A percentile compares a stretch with the other conserved stretches of the same genome.
Conservation (phyloP, 2,797 vertebrate genomes). For the Cryptoblepharus egeriae region DNA sequence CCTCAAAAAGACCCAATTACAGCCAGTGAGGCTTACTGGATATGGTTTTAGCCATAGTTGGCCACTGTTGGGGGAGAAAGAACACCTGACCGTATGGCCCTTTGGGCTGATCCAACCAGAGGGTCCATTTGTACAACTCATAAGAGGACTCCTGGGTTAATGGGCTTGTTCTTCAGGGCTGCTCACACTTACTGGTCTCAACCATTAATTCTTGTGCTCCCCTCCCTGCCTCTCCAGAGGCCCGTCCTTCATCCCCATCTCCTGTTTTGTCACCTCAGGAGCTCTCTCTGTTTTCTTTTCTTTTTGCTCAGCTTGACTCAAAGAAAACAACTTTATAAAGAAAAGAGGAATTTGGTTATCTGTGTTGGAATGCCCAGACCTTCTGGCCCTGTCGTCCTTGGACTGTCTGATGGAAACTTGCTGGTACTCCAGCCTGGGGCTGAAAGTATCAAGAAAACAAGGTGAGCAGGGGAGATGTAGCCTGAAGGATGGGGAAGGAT, state of each 20-base stretch:
- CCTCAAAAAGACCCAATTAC: too few relatives aligned
- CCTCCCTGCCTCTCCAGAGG: neutral
- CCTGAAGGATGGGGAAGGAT: neutral
- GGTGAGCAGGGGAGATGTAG: neutral
- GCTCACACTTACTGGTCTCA: too few relatives aligned
- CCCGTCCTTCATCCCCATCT: neutral
- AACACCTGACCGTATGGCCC: neutral
- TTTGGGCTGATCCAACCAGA: neutral
- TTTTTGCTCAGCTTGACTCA: neutral
- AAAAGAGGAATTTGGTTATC: neutral
- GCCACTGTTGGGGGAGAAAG: too few relatives aligned
- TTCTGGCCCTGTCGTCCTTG: neutral
- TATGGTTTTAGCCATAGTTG: too few relatives aligned
- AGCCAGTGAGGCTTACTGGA: too few relatives aligned
- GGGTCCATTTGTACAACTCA: neutral
- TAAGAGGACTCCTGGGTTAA: neutral
- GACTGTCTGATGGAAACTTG: neutral
- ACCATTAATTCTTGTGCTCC: neutral
- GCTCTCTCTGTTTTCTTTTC: neutral
- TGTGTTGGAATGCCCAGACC: neutral
- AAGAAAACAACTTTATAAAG: neutral
- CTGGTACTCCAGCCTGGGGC: neutral
- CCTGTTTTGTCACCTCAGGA: neutral
- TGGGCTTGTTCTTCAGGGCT: neutral
- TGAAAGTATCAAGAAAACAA: neutral